Evolutionary conservation across 2,797 vertebrate species (phyloP), one percentile per base, ranked within the genome.

Genomic region (Sciaenops ocellatus): DNA sequence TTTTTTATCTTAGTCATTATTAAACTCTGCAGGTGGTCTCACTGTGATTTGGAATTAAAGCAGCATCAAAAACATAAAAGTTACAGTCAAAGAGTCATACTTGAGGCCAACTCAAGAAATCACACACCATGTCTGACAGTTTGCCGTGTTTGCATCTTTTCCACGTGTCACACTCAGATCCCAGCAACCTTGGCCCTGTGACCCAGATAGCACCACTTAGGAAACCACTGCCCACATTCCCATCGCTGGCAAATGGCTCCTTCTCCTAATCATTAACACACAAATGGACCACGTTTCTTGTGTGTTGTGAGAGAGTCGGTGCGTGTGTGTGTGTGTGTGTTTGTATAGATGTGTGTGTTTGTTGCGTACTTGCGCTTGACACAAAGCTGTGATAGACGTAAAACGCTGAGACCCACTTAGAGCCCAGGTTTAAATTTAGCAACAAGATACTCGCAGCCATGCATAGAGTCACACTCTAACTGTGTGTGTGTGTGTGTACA

Each of bases 231-330:
- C 68, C 84, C 80, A 81, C 86, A 88, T 92, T 93, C 90, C 92
- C 88, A 89, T 88, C 64, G 16, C 78, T 73, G n/a, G 59, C 75
- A 90, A 93, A 93, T 79, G 83, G 76, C 74, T 85, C 80, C 79
- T 71, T 92, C 89, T 66, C 77, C 80, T 93, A 93, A 94, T 94
- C 92, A 94, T 94, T 94, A 93, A 94, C 93, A 86, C 90, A 67
- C 78, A 89, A 89, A 87, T 80, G 89, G 83, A 78, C 77, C 66
- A n/a, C 80, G 87, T 84, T 87, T 86, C 65, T 24, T 52, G 44
- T 71, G 76, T 79, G 76, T 51, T 47, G 62, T 51, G 42, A 9
- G 38, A n/a, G 61, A 1, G 66, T 2, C 1, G 61, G 47, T 61
- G 51, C 34, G 61, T 56, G 10, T 67, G 44, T 57, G 51, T 57